Evolutionary conservation across 2,797 vertebrate species (phyloP), one percentile per base, ranked within the genome.

Genomic region (Sorex maritimensis): DNA sequence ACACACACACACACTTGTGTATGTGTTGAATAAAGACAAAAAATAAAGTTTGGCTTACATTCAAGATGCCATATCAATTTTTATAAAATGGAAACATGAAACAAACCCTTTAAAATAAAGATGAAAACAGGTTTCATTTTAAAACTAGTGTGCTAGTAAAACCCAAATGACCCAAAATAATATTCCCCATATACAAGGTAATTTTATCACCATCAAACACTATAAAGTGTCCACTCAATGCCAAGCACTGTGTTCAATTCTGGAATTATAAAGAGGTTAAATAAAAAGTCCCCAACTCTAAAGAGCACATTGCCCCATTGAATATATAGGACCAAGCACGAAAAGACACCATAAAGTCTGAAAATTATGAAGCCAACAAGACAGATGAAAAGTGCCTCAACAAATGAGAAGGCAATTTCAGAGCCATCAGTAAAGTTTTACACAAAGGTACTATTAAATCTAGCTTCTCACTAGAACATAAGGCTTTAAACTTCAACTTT

Each of bases 11-110:
- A 61, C 19, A 61, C 17, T 1, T 21, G 13, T 63, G 61, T 63
- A 0, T 67, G 65, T 67, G 65, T 67, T 26, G 17, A 4, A 61
- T 4, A 19, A 61, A 61, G 21, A 5, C 17, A 23, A 88, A 92
- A 88, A 89, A 41, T 71, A 91, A 88, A 90, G 24, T 93, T 63
- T 34, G 74, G 87, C 26, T 11, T 89, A 12, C 41, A 85, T 30
- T 93, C 24, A 86, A 93, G 90, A 85, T 85, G 68, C 26, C 86
- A 91, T 72, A 69, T 65, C 30, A 74, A 44, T 44, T 85, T 74
- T 91, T 89, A 63, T 78, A 17, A 86, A 34, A 80, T 15, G 2
- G 79, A 85, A 93, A 83, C 84, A 91, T 41, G 80, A 30, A 86
- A 63, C 52, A 91, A 73, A 68, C 41, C 38, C 78, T 81, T 78